Base-by-base conservation (phyloP, 2,113 vertebrate genomes). In the Globicephala melas region DNA sequence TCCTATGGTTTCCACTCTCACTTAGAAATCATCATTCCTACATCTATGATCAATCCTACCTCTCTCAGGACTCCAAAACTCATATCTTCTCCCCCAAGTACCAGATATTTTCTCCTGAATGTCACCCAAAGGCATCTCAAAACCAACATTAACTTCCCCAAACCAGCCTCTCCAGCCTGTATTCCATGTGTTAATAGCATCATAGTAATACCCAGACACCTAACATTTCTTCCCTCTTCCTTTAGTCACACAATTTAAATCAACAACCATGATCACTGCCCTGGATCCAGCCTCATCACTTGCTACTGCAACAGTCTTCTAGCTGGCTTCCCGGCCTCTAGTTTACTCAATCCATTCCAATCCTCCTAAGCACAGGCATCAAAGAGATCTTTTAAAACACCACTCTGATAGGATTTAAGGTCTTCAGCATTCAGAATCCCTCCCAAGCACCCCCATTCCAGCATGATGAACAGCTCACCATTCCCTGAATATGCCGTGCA, bases 51-150 rank as follows among this genome's bases (percentile, higher is more conserved):
- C 60, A 47, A 23, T 77, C 71, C 12, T 76, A 38, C 38, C n/a
- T 95, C 33, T 91, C 68, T 83, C 31, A 41, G 47, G 38, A 93
- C 14, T 79, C 86, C 44, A 93, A 89, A 97, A 85, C 36, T 93
- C 58, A 17, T 33, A 50, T 68, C 76, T 92, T 82, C 68, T 71
- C 14, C 31, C 68, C 2, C n/a, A 82, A 62, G 18, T 67, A 79
- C 28, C 89, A 87, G 20, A 71, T 70, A 63, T 25, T 79, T 81
- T 65, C 50, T 83, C 44, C 33, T 76, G 55, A n/a, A 74, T 94
- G 63, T 87, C 65, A 95, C 58, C 67, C 89, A 85, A 6, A 76
- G 65, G 12, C 71, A 93, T 62, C 55, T 87, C 65, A 90, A 70
- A 94, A 84, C 5, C 74, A 97, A 88, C 13, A 44, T 74, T 53